A percentile compares a stretch with the other conserved stretches of the same genome.
phyloP scores from a whole-genome alignment of 1,140 invertebrate species.

The Drosophila parvula region DNA sequence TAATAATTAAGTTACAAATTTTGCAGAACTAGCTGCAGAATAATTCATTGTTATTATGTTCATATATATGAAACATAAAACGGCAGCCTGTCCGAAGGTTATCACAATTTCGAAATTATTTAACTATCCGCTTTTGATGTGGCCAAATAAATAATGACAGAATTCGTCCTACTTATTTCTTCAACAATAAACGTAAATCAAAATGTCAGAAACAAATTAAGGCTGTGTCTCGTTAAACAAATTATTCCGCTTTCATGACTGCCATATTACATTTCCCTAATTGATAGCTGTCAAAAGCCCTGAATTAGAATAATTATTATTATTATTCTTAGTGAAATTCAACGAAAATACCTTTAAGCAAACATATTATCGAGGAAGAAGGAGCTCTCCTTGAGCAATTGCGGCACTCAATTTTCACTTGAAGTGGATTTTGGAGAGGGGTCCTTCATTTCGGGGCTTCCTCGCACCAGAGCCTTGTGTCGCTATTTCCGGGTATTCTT shows the following conservation, averaged over 20 bases:
- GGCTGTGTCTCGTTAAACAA: not conserved
- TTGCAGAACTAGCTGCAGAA: not conserved
- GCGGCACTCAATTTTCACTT: constrained; percentile 32
- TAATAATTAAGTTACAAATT: not conserved
- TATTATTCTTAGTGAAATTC: not conserved
- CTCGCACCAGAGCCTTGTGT: constrained; percentile 2
- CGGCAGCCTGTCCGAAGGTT: not conserved
- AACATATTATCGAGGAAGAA: constrained; percentile 10
- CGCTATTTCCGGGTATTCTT: constrained; percentile 1
- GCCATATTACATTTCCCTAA: constrained; percentile 8
- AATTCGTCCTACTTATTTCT: not conserved
- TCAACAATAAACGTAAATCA: not conserved
- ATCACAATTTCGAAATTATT: not conserved
- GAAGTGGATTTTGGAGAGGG: not conserved
- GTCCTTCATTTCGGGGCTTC: not conserved
- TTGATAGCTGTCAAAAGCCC: constrained; percentile 3
- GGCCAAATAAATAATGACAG: constrained; percentile 1
- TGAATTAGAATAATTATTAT: constrained; percentile 5
- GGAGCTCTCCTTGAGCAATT: constrained; percentile 15
- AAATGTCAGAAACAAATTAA: not conserved
- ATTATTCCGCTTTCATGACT: not conserved
- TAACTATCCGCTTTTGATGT: not conserved
- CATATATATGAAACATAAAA: too few species aligned
- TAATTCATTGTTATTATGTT: not conserved
- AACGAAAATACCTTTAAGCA: constrained; percentile 3